A percentile compares a stretch with the other conserved stretches of the same genome.
These are phyloP conservation scores for Sesamia nonagrioides DNA, from an alignment of 1,140 invertebrate genomes.

Conservation along the genomic window DNA sequence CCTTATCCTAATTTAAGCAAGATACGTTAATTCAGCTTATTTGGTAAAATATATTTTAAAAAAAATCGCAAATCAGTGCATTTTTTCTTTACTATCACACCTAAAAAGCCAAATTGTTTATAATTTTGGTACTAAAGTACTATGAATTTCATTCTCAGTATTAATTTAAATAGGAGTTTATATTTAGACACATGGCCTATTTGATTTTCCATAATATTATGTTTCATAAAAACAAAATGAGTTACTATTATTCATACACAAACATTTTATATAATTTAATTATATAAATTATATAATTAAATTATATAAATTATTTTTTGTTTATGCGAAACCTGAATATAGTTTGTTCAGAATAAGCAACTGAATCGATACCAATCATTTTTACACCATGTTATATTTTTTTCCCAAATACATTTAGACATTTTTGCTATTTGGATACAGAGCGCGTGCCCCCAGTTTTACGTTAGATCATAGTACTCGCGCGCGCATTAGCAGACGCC, in stretches of 20 bases:
- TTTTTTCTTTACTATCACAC: slow-evolving; percentile 45
- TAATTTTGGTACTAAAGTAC: slow-evolving; percentile 9
- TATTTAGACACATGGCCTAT: background rate
- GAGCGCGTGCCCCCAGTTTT: too few relatives aligned
- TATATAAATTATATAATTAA: too few relatives aligned
- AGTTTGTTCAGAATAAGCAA: too few relatives aligned
- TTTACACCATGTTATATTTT: too few relatives aligned
- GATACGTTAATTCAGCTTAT: slow-evolving; percentile 53
- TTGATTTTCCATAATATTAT: slow-evolving; percentile 15
- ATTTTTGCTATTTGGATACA: too few relatives aligned
- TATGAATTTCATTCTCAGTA: slow-evolving; percentile 21
- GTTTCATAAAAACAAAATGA: background rate
- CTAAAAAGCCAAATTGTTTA: slow-evolving; percentile 66
- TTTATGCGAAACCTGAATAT: too few relatives aligned
- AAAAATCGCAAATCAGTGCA: slow-evolving; percentile 45
- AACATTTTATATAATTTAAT: background rate
- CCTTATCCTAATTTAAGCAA: slow-evolving; percentile 59
- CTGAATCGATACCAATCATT: too few relatives aligned
- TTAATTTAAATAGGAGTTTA: slow-evolving; percentile 7
- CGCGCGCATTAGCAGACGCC: too few relatives aligned
- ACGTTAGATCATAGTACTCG: too few relatives aligned
- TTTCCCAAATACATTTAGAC: too few relatives aligned
- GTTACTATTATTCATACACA: background rate
- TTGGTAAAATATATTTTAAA: slow-evolving; percentile 55
- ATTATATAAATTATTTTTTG: too few relatives aligned